phyloP scores from a whole-genome alignment of 2,797 vertebrate species.

The Alectoris magna region DNA sequence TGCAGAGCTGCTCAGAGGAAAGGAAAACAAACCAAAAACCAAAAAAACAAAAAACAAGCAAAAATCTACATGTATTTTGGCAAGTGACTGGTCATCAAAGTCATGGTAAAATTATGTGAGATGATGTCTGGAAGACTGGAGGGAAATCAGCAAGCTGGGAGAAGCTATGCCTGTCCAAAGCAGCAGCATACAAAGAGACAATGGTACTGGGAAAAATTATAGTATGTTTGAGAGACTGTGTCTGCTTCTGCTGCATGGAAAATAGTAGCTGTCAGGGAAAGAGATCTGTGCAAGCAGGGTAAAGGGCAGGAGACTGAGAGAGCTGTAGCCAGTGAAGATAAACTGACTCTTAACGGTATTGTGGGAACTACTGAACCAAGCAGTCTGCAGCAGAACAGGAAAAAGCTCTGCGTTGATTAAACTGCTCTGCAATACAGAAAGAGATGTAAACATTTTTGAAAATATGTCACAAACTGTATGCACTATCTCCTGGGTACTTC shows the following conservation, averaged over 20 bases:
- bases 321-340: constrained; percentile 22
- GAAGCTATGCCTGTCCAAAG: constrained; percentile 34
- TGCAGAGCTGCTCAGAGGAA: not conserved
- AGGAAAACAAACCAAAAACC: too few species aligned
- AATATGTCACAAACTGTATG: not conserved
- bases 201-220: not conserved
- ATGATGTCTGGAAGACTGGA: constrained; percentile 15
- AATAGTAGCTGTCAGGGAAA: constrained; percentile 33
- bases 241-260: constrained; percentile 6
- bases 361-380: not conserved
- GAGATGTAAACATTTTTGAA: not conserved
- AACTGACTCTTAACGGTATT: not conserved
- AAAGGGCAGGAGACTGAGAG: not conserved
- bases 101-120: not conserved
- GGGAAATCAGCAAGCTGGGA: constrained; percentile 15
- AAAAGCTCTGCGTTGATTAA: not conserved
- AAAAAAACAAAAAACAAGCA: not conserved
- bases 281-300: not conserved
- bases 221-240: not conserved
- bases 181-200: constrained; percentile 10
- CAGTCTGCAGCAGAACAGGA: fast-evolving
- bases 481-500: not conserved
- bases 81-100: not conserved
- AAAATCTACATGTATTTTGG: constrained; percentile 6
- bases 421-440: not conserved